These are phyloP conservation scores for Perizoma affinitatum DNA, from an alignment of 2,888 invertebrate species.

Conservation along the genomic window DNA sequence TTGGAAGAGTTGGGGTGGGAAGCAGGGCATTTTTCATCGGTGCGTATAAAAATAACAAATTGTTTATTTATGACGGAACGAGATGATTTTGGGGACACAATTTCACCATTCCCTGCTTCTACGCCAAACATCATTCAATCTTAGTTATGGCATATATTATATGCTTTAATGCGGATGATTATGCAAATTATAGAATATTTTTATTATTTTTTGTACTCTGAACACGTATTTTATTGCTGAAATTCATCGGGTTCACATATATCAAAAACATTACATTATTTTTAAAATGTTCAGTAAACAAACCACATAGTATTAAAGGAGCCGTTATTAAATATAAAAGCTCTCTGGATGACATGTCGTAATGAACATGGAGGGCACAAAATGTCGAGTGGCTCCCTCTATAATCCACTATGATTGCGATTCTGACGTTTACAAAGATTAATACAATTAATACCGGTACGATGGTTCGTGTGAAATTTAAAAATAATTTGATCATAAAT, in stretches of 20 bases:
- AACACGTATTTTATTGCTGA: background rate
- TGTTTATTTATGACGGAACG: conserved; percentile 13
- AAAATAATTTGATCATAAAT: too few relatives aligned
- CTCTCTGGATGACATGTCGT: conserved; percentile 21
- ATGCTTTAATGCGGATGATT: too few relatives aligned
- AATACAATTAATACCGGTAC: too few relatives aligned
- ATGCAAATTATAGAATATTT: too few relatives aligned
- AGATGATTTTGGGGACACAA: background rate
- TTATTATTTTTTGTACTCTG: too few relatives aligned
- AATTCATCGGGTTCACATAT: background rate
- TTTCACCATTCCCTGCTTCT: background rate
- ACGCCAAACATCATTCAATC: too few relatives aligned
- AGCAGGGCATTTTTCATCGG: conserved; percentile 21
- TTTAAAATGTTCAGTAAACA: conserved; percentile 20
- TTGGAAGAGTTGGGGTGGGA: conserved; percentile 32
- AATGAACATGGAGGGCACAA: conserved; percentile 24
- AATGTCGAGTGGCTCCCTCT: conserved; percentile 27
- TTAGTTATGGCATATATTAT: too few relatives aligned
- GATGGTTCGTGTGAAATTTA: too few relatives aligned
- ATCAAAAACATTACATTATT: too few relatives aligned
- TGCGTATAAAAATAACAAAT: conserved; percentile 14
- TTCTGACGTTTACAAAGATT: conserved; percentile 1
- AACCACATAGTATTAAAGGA: conserved; percentile 7
- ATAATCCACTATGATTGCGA: conserved; percentile 20
- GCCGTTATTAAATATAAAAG: conserved; percentile 23